phyloP scores from a whole-genome alignment of 2,113 vertebrate species.

The Tragelaphus scriptus region DNA sequence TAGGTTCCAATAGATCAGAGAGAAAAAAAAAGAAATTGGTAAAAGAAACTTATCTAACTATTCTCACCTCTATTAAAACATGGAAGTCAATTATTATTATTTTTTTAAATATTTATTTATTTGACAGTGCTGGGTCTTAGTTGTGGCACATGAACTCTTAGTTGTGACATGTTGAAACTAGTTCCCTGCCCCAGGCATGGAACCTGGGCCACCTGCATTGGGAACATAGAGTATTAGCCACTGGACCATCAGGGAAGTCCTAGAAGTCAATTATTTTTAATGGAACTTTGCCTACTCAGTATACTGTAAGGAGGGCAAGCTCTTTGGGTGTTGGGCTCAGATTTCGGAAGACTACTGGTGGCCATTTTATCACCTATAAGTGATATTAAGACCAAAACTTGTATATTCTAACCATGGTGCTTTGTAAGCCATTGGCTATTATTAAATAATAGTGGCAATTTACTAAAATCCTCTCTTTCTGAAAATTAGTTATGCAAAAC shows the following conservation, averaged over 20 bases:
- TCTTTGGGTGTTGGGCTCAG: not conserved
- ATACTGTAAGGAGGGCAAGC: not conserved
- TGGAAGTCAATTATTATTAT: not conserved
- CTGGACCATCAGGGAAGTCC: not conserved
- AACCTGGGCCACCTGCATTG: not conserved
- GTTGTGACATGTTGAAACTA: not conserved
- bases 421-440: not conserved
- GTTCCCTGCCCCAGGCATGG: not conserved
- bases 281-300: not conserved
- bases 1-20: not conserved
- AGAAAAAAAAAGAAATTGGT: not conserved
- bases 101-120: not conserved
- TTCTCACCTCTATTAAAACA: not conserved
- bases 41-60: not conserved
- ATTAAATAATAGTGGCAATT: not conserved
- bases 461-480: not conserved
- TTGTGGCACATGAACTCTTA: not conserved
- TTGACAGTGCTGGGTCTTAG: not conserved
- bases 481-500: slow-evolving; percentile 23
- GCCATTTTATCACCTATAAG: not conserved
- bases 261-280: not conserved
- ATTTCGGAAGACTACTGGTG: not conserved
- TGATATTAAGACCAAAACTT: not conserved
- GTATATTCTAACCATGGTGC: not conserved
- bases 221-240: not conserved